Evolutionary conservation across 2,888 invertebrate genomes (phyloP).

Genomic region (Mantis religiosa): DNA sequence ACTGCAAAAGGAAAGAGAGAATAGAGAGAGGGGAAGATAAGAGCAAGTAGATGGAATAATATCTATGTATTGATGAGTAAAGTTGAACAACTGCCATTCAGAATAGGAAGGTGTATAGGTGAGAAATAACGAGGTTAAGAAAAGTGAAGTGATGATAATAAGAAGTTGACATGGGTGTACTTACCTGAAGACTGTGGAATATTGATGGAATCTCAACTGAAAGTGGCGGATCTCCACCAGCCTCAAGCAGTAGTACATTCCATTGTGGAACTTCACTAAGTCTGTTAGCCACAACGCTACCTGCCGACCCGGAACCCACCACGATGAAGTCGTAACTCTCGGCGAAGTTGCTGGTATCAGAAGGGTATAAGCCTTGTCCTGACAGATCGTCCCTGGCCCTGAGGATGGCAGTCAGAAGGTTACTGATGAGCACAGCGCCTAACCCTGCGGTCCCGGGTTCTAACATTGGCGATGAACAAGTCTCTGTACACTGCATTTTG

Average conservation of each 20-base stretch:
- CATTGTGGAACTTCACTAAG: slow-evolving; percentile 42
- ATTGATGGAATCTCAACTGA: slow-evolving; percentile 43
- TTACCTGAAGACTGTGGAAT: slow-evolving; percentile 36
- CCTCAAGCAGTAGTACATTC: slow-evolving; percentile 27
- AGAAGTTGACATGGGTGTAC: too few species aligned
- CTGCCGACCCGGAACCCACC: slow-evolving; percentile 55
- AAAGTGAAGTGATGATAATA: too few species aligned
- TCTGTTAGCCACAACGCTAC: slow-evolving; percentile 51
- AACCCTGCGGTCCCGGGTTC: neutral
- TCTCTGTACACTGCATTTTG: neutral
- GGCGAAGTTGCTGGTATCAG: neutral
- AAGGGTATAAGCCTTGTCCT: neutral
- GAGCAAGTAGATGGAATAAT: too few species aligned
- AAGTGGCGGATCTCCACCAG: slow-evolving; percentile 26
- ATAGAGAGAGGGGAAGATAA: too few species aligned
- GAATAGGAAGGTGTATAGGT: too few species aligned
- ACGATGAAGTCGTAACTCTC: slow-evolving; percentile 48
- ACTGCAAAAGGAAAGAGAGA: too few species aligned
- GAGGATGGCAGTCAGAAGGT: neutral
- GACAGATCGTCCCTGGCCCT: neutral
- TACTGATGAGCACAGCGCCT: slow-evolving; percentile 3
- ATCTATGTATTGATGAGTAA: too few species aligned
- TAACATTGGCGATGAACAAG: neutral
- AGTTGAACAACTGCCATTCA: too few species aligned
- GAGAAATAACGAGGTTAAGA: too few species aligned